These are phyloP conservation scores for Loxodonta africana DNA, from an alignment of 2,113 vertebrate genomes.

Conservation along the genomic window DNA sequence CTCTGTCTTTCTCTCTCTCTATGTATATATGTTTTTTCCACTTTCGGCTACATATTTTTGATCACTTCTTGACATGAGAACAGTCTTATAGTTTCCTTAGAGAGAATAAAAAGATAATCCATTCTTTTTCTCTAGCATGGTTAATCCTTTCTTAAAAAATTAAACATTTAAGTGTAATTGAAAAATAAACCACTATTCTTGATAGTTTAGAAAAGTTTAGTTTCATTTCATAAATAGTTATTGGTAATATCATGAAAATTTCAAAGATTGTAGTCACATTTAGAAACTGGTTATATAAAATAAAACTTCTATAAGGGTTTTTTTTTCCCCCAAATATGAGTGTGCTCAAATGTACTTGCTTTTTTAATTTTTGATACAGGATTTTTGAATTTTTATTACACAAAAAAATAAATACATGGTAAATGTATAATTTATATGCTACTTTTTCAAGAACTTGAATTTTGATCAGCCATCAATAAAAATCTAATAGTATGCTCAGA, in stretches of 20 bases:
- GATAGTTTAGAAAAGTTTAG: constrained; percentile 33
- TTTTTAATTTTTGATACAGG: neutral
- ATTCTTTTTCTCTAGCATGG: neutral
- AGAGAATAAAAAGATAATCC: neutral
- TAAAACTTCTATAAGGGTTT: neutral
- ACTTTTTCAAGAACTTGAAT: neutral
- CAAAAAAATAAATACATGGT: neutral
- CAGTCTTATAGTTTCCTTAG: neutral
- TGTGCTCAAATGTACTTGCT: constrained; percentile 8
- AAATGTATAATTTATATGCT: neutral
- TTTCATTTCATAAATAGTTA: neutral
- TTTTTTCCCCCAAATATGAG: neutral
- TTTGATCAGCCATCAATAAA: neutral
- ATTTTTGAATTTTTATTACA: neutral
- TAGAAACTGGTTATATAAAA: neutral
- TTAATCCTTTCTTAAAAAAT: constrained; percentile 10
- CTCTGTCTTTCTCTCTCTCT: neutral
- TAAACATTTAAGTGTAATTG: neutral
- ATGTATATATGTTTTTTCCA: neutral
- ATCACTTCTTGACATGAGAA: neutral
- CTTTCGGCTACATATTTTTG: neutral
- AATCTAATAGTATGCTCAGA: neutral
- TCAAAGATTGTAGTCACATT: neutral
- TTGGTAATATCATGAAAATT: neutral
- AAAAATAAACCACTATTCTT: constrained; percentile 34